Percentiles rank a stretch among this genome's conserved stretches.
These are phyloP conservation scores for Pilophorus perplexus DNA, from an alignment of 2,888 invertebrate genomes.

Conservation along the genomic window DNA sequence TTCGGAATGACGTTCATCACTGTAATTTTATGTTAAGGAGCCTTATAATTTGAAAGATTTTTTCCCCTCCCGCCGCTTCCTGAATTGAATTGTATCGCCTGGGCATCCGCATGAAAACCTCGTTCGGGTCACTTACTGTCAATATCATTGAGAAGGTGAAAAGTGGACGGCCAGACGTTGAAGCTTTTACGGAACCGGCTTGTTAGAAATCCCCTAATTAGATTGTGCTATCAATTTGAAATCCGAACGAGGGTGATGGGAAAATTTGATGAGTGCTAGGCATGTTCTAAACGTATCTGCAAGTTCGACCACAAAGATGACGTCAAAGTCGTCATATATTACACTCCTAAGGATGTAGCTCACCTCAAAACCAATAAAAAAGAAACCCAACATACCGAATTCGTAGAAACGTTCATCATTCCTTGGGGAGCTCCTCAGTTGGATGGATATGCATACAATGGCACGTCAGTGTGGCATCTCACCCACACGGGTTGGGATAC, in stretches of 20 bases:
- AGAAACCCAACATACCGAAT: no score
- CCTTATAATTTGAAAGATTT: neutral
- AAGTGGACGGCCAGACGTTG: neutral
- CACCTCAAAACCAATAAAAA: no score
- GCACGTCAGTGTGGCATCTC: neutral
- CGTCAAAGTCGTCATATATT: no score
- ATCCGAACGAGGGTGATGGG: no score
- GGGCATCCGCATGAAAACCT: no score
- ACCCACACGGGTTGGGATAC: neutral
- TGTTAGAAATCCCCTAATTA: no score
- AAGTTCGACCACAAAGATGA: no score
- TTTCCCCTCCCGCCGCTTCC: neutral
- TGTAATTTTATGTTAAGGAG: constrained; percentile 16
- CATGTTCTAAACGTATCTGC: no score
- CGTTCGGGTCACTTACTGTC: constrained; percentile 6
- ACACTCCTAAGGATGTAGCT: no score
- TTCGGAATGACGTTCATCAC: neutral
- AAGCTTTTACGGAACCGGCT: no score
- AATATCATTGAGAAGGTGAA: neutral
- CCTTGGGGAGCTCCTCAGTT: neutral
- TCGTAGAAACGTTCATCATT: neutral
- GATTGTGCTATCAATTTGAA: no score
- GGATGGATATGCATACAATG: constrained; percentile 17
- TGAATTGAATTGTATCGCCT: neutral
- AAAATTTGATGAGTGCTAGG: no score